Evolutionary conservation across 2,113 vertebrate species (phyloP), one percentile per base, ranked within the genome.

Genomic region (Meriones unguiculatus): DNA sequence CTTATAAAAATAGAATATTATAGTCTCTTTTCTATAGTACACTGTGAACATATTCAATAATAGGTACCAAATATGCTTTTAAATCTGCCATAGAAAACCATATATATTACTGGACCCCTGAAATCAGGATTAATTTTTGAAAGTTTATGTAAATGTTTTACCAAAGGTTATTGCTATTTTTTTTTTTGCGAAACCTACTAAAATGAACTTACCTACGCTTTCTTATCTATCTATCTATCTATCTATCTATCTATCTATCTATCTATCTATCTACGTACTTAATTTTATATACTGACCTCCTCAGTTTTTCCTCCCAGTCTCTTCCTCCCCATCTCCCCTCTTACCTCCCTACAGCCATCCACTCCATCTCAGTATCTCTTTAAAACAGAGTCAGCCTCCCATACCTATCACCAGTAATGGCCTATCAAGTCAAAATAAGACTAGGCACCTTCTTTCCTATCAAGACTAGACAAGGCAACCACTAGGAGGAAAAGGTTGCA

Each of bases 131-230:
- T 20, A 9, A 1, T 72, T 3, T 93, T 28, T 95, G 18, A 11
- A 50, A 92, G 35, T 2, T 24, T 72, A 85, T 13, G 0, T 25
- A 89, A 89, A 90, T 80, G 0, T 0, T 75, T 64, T 69, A 93
- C 67, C n/a, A 78, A 95, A 84, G 0, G 2, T 89, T 90, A 15
- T 41, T 91, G 11, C 78, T 95, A 87, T 46, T 52, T 94, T 92
- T 52, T 94, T 92, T 84, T 75, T 52, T 87, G 0, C 0, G 91
- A 94, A 80, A 46, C 2, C 38, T 73, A 11, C 70, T 69, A 69
- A 93, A 67, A 87, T 87, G 0, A 81, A 91, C 95, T 82, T 93
- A 88, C 81, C 2, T 87, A 7, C 4, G 7, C 35, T 72, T 72
- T 70, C 46, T 46, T 46, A 46, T 46, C 46, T 46, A 46, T 46